Evolutionary conservation across 2,888 invertebrate species (phyloP), one percentile per base, ranked within the genome.

Genomic region (Loripinus fragilis): DNA sequence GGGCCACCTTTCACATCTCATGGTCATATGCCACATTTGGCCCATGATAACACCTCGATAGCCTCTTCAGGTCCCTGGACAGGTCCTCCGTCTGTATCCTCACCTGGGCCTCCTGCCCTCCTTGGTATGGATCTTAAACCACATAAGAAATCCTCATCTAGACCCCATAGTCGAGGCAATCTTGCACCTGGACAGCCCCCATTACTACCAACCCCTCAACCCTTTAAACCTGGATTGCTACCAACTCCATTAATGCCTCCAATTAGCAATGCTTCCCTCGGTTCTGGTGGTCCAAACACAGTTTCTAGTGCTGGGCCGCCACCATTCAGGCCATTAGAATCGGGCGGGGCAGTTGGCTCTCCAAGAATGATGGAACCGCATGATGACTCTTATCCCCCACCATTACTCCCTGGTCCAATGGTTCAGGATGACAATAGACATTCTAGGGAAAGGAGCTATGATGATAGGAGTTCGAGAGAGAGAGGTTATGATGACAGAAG

Each of bases 21-120:
- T 25, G 60, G 60, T 1, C 33, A 30, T 17, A 60, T 33, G 30
- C 52, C 25, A 52, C 28, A 12, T 23, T 33, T 33, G 60, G 20
- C 17, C 30, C 60, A 30, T 10, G 33, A 60, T 33, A 20, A 15
- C 12, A 38, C 12, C 38, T 38, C 25, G 3, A 10, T 50, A 35
- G 2, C 30, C 7, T 74, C 75, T 20, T 35, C 38, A n/a, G 10
- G 73, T 7, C 74, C 80, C 2, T 74, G 74, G n/a, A 70, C 80
- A 23, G 48, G 67, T 48, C 80, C 76, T 35, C 75, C 79, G 12
- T 72, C 76, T 0, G 76, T 76, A 12, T 42, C 73, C 28, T 48
- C 67, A 30, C 66, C 66, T 30, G 74, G 78, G 12, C 67, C 69
- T 35, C 67, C 41, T n/a, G 41, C 70, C 23, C 15, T 48, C 23